Evolutionary conservation across 1,140 invertebrate genomes (phyloP).

Genomic region (Lepidotrigona ventralis): DNA sequence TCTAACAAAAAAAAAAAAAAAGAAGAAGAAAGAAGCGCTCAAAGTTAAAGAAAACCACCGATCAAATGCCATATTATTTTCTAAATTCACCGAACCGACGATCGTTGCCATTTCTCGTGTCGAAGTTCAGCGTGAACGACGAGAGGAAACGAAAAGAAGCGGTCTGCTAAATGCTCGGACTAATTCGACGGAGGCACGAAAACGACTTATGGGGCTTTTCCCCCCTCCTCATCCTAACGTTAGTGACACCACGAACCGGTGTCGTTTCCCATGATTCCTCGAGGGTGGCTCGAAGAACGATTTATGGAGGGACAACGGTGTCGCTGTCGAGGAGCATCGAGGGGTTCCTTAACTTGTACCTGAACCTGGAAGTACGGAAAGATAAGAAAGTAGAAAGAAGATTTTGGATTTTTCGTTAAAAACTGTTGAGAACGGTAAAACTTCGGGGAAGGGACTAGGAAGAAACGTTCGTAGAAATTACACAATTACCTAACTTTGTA

Average conservation of each 20-base stretch:
- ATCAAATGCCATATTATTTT: not conserved
- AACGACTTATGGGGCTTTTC: constrained; percentile 29
- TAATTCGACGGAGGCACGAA: constrained; percentile 36
- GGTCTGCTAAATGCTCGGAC: constrained; percentile 3
- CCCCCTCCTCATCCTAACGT: not conserved
- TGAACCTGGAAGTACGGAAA: constrained; percentile 2
- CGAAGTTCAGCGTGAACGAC: constrained; percentile 6
- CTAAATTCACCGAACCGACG: not conserved
- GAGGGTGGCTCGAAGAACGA: constrained; percentile 34
- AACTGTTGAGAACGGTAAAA: not conserved
- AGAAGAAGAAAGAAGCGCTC: not conserved
- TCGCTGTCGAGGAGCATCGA: constrained; percentile 27
- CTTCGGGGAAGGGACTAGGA: not conserved
- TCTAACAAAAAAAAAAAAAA: not conserved
- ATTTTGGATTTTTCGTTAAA: not conserved
- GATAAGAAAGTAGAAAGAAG: not conserved
- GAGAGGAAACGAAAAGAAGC: not conserved
- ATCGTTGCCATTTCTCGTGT: not conserved
- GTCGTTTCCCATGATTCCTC: constrained; percentile 46
- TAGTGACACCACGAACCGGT: constrained; percentile 35
- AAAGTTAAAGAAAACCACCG: not conserved
- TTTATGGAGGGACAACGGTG: constrained; percentile 35
- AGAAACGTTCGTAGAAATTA: not conserved
- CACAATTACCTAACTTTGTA: not conserved
- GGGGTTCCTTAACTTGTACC: constrained; percentile 31